These are phyloP conservation scores for Euzetes globulus DNA, from an alignment of 2,888 invertebrate species.

Conservation along the genomic window DNA sequence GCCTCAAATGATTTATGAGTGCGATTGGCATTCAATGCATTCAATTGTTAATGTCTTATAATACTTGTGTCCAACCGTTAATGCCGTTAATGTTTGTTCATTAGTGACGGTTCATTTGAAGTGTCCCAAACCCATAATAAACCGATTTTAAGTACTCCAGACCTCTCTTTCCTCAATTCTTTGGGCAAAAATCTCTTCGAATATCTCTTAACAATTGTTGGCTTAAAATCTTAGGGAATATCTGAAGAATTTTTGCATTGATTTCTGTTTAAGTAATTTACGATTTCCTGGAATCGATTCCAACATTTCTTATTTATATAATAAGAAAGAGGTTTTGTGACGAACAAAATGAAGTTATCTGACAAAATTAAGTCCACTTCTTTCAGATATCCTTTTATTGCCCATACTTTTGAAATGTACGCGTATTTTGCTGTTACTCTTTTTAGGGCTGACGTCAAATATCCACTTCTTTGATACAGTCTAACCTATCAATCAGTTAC, in stretches of 20 bases:
- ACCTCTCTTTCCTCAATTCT: not conserved
- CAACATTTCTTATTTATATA: constrained; percentile 15
- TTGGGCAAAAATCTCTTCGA: not conserved
- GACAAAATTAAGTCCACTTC: not conserved
- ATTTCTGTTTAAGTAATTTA: constrained; percentile 5
- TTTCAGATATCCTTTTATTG: not conserved
- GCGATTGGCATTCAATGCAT: constrained; percentile 12
- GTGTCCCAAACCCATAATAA: constrained; percentile 17
- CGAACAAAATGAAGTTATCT: too few species aligned
- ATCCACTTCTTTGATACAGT: not conserved
- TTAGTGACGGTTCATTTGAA: constrained; percentile 30
- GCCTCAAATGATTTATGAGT: constrained; percentile 18
- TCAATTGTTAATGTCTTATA: constrained; percentile 21
- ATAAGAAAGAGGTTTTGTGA: not conserved
- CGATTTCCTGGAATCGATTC: not conserved
- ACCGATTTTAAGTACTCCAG: constrained; percentile 17
- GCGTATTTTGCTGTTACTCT: not conserved
- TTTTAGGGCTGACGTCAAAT: not conserved
- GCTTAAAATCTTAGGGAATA: not conserved
- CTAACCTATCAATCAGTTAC: not conserved
- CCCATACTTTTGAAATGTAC: not conserved
- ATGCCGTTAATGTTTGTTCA: constrained; percentile 29
- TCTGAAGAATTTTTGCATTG: constrained; percentile 1
- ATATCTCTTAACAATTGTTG: not conserved
- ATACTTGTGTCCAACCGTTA: not conserved